Conservation (phyloP, 1,140 invertebrate genomes). For the Drosophila gunungcola region DNA sequence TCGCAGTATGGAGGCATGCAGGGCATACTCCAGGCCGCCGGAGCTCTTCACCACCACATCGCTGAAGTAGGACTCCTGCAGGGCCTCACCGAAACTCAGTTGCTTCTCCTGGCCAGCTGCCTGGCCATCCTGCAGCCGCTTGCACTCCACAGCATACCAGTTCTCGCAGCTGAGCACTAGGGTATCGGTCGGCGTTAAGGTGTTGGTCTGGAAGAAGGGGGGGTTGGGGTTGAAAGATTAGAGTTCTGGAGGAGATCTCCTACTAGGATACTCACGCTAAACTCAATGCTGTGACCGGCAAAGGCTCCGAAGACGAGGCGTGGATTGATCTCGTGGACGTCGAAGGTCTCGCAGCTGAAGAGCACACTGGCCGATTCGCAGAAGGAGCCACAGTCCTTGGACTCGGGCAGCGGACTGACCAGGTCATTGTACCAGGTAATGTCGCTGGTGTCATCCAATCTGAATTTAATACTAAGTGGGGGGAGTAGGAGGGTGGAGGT, state of each 20-base stretch:
- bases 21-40: slow-evolving; percentile 85
- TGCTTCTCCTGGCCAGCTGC: slow-evolving; percentile 82
- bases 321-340: slow-evolving; percentile 85
- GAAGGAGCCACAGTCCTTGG: slow-evolving; percentile 81
- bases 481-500: no score
- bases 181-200: slow-evolving; percentile 86
- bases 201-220: slow-evolving; percentile 78
- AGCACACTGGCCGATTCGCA: slow-evolving; percentile 85
- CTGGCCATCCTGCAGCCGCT: slow-evolving; percentile 85
- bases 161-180: slow-evolving; percentile 87
- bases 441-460: slow-evolving; percentile 88
- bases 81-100: slow-evolving; percentile 87
- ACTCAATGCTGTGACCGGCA: slow-evolving; percentile 89
- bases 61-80: slow-evolving; percentile 88
- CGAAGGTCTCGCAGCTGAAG: slow-evolving; percentile 89
- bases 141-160: slow-evolving; percentile 88
- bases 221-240: not conserved
- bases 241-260: not conserved
- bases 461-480: slow-evolving; percentile 87
- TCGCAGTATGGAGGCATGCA: slow-evolving; percentile 87
- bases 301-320: slow-evolving; percentile 87
- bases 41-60: slow-evolving; percentile 86
- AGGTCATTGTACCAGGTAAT: slow-evolving; percentile 87
- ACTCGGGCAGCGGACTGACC: slow-evolving; percentile 85
- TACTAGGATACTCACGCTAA: slow-evolving; percentile 85